Percentiles rank a stretch among this genome's conserved stretches.
Conservation (phyloP, 2,888 invertebrate species). For the Hirtodrosophila histrioides region DNA sequence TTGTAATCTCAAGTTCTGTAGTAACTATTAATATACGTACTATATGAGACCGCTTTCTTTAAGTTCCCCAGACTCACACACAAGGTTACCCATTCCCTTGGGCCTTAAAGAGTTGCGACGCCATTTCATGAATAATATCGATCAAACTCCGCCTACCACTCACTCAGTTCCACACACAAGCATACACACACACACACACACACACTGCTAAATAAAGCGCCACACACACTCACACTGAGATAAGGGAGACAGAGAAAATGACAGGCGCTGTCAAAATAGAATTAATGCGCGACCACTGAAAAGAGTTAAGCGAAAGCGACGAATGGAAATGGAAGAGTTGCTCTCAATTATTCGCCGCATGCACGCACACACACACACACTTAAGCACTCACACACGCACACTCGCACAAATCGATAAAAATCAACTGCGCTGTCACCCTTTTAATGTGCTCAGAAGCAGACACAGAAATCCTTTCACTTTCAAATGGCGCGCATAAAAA, state of each 20-base stretch:
- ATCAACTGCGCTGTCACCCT: constrained; percentile 45
- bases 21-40: too few species aligned
- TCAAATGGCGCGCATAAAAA: constrained; percentile 52
- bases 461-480: constrained; percentile 70
- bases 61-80: not conserved
- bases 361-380: constrained; percentile 12
- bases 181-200: constrained; percentile 13
- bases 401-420: constrained; percentile 60
- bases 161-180: constrained; percentile 15
- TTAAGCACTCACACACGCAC: constrained; percentile 17
- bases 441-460: constrained; percentile 26
- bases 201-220: not conserved
- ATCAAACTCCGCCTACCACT: constrained; percentile 81
- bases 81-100: constrained; percentile 7
- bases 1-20: too few species aligned
- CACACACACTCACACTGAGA: constrained; percentile 20
- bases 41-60: not conserved
- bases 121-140: constrained; percentile 75
- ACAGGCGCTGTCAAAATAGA: constrained; percentile 70
- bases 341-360: constrained; percentile 58
- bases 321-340: constrained; percentile 63
- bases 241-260: constrained; percentile 46
- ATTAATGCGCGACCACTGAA: constrained; percentile 65
- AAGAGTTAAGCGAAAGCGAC: constrained; percentile 69
- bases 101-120: constrained; percentile 65